Percentiles rank a stretch among this genome's conserved stretches.
Conservation (phyloP, 2,797 vertebrate species). For the Sardinella longiceps region DNA sequence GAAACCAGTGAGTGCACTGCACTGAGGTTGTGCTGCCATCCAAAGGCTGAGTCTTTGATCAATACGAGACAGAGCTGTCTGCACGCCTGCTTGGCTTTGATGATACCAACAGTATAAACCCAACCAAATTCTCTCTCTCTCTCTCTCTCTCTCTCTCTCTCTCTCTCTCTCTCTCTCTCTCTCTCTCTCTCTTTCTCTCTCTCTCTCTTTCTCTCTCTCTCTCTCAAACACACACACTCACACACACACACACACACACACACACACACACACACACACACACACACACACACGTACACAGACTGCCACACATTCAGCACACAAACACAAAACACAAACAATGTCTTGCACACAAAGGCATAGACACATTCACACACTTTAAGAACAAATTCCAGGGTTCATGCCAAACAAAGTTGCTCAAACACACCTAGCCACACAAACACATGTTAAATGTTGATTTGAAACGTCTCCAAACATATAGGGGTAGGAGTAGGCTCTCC, state of each 20-base stretch:
- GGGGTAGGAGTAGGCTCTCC: too few relatives aligned
- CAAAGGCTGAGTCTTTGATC: not conserved
- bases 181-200: too few relatives aligned
- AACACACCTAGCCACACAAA: constrained; percentile 6
- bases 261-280: constrained; percentile 12
- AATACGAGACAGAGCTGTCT: not conserved
- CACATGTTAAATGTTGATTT: not conserved
- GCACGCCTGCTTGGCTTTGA: not conserved
- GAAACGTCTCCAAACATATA: too few relatives aligned
- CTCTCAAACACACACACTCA: too few relatives aligned
- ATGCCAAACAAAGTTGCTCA: not conserved
- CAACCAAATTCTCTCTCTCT: not conserved
- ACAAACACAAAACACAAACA: not conserved
- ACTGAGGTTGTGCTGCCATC: not conserved
- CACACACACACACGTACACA: not conserved
- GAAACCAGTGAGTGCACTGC: not conserved
- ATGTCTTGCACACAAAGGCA: not conserved
- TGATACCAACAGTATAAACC: not conserved
- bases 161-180: too few relatives aligned
- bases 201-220: too few relatives aligned
- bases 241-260: not conserved
- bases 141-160: too few relatives aligned
- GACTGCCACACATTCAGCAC: not conserved
- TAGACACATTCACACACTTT: not conserved
- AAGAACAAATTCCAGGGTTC: not conserved